Conservation (phyloP, 2,113 vertebrate species). For the Morphnarchus princeps region DNA sequence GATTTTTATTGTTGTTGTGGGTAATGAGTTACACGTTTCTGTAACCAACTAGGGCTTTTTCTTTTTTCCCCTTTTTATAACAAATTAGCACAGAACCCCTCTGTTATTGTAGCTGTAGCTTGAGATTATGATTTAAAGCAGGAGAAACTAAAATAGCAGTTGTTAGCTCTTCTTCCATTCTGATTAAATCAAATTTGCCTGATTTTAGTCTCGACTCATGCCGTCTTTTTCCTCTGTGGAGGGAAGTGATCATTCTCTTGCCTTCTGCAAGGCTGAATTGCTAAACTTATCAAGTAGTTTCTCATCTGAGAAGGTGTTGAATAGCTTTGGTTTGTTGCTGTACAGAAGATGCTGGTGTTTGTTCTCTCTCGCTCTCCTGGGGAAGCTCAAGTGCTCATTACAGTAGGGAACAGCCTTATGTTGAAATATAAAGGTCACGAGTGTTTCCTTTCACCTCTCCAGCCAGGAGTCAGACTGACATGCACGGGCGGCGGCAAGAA, state of each 20-base stretch:
- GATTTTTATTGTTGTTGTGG: background rate
- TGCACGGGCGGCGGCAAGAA: fast-evolving
- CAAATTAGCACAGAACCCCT: background rate
- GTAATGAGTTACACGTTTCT: background rate
- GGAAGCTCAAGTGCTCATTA: background rate
- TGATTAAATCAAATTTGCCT: background rate
- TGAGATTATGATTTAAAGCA: background rate
- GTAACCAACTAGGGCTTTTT: background rate
- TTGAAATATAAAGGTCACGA: background rate
- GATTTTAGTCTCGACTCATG: background rate
- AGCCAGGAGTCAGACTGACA: background rate
- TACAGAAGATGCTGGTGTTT: background rate
- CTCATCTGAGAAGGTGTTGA: background rate
- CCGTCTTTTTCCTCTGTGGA: background rate
- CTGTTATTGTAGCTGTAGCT: background rate
- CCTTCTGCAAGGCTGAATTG: background rate
- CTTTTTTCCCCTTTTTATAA: background rate
- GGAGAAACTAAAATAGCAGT: background rate
- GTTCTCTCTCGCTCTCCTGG: background rate
- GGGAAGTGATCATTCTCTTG: background rate
- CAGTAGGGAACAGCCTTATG: background rate
- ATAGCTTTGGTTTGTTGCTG: background rate
- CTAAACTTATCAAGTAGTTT: background rate
- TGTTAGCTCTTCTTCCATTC: background rate
- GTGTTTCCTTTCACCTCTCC: constrained; percentile 28